Base-by-base conservation (phyloP, 2,888 invertebrate species). In the Hedya salicella region DNA sequence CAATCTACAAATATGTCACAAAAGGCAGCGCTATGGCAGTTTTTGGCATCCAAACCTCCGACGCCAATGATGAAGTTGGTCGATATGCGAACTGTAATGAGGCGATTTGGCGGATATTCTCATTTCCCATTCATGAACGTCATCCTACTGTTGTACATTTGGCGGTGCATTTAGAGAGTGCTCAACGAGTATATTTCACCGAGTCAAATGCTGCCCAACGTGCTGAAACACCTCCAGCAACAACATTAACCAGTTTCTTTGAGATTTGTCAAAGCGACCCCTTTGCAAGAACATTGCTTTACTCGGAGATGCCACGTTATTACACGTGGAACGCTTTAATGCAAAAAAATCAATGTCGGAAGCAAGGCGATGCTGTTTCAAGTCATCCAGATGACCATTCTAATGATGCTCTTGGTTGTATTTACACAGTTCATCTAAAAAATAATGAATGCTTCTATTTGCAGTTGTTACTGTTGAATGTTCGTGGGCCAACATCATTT, bases 51-150 rank as follows among this genome's bases (percentile, higher is more conserved):
- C 64, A 53, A 54, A n/a, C 53, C 69, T 52, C 42, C 48, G 42
- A 62, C 39, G 40, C 42, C 36, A 25, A 65, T 54, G 69, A 76
- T 69, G 79, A 82, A 70, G 74, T 79, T n/a, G 80, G 79, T 11
- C 60, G 79, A 14, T 80, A 79, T 68, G 72, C 82, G 13, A 80
- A 77, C 21, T 70, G 71, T 14, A 69, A 69, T 25, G 79, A 79
- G 73, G 77, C 75, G 59, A 73, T 59, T 65, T 84, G 82, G 75
- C 71, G 75, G 13, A 68, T 75, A 4, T 70, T 75, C 0, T 56
- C 62, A 60, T 48, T 75, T 73, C 62, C 40, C 2, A 13, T 40
- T 2, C n/a, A n/a, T 16, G 40, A 40, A n/a, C 13, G 40, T 5
- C 40, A 40, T n/a, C 40, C 40, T n/a, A 40, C 40, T 40, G 40